Evolutionary conservation across 2,113 vertebrate species (phyloP).

Genomic region (Austrofundulus limnaeus): DNA sequence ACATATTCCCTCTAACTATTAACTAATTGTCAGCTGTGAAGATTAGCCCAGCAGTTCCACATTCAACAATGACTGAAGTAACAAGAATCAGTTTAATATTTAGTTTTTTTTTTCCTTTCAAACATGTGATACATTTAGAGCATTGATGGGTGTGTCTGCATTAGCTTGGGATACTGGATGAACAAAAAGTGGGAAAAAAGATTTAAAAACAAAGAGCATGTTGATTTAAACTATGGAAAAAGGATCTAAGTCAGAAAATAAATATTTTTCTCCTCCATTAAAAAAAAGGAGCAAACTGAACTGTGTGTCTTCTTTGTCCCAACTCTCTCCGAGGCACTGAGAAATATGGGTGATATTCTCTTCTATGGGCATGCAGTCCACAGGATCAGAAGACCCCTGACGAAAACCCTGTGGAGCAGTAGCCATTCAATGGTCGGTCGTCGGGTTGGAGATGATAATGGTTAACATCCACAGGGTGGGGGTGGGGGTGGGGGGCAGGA

Average conservation of each 20-base stretch:
- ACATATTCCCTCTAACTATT: conserved; percentile 23
- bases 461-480: conserved; percentile 84
- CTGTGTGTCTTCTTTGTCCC: conserved; percentile 65
- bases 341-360: conserved; percentile 84
- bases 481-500: conserved; percentile 85
- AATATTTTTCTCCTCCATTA: conserved; percentile 72
- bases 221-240: conserved; percentile 62
- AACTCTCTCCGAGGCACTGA: conserved; percentile 69
- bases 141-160: conserved; percentile 54
- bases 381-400: conserved; percentile 85
- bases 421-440: conserved; percentile 88
- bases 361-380: conserved; percentile 89
- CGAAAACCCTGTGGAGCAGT: conserved; percentile 82
- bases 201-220: conserved; percentile 63
- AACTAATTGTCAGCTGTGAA: conserved; percentile 44
- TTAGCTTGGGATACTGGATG: conserved; percentile 60
- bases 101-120: conserved; percentile 34
- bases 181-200: conserved; percentile 46
- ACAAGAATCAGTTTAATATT: conserved; percentile 62
- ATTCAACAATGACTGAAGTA: conserved; percentile 59
- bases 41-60: conserved; percentile 43
- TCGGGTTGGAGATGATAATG: conserved; percentile 86
- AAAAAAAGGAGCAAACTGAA: conserved; percentile 57
- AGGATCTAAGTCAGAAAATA: conserved; percentile 78
- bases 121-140: conserved; percentile 62